phyloP scores from a whole-genome alignment of 2,797 vertebrate genomes.

The Acridotheres tristis region DNA sequence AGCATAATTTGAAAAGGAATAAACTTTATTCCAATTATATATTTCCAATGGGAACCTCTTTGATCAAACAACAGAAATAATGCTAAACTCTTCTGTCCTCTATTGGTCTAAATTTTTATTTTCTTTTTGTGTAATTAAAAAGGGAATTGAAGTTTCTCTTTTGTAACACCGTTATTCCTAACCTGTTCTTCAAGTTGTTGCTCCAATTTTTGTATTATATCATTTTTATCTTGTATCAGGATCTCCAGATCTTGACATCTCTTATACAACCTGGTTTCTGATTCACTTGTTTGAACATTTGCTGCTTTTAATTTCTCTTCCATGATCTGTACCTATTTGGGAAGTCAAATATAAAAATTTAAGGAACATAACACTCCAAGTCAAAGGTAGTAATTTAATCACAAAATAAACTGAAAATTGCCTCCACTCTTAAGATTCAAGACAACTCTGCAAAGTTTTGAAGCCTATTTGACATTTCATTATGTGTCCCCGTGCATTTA shows the following conservation, averaged over 20 bases:
- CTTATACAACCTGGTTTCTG: conserved; percentile 87
- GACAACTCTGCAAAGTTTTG: neutral
- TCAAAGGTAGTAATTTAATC: neutral
- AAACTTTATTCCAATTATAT: neutral
- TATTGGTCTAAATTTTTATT: neutral
- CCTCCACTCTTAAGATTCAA: neutral
- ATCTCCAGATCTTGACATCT: conserved; percentile 91
- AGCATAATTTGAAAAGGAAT: neutral
- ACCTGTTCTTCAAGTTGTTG: conserved; percentile 96
- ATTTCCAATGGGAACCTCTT: neutral
- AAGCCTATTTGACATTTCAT: neutral
- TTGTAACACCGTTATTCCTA: conserved; percentile 22
- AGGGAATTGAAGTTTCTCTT: neutral
- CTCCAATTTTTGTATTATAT: conserved; percentile 86
- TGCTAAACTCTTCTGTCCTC: neutral
- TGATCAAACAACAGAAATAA: neutral
- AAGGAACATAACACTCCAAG: neutral
- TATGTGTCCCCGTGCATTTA: neutral
- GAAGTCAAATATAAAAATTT: conserved; percentile 40
- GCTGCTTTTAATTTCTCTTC: conserved; percentile 93
- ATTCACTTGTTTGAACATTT: conserved; percentile 87
- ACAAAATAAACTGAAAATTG: neutral
- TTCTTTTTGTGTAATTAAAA: neutral
- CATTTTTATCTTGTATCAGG: conserved; percentile 89
- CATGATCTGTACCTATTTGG: conserved; percentile 91